Conservation (phyloP, 2,888 invertebrate genomes). For the Crioceris asparagi region DNA sequence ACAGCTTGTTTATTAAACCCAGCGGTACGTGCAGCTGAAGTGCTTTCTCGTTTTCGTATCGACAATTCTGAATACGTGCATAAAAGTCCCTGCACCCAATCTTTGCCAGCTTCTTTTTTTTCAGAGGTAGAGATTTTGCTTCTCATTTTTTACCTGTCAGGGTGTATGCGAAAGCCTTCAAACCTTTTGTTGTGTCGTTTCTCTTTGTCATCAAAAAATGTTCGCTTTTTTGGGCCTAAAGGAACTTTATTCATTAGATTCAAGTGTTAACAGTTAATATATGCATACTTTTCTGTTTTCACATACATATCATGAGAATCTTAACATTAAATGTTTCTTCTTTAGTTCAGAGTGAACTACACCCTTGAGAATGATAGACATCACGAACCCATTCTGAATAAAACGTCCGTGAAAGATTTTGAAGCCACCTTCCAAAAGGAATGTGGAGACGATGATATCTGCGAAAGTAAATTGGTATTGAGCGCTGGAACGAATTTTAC, state of each 20-base stretch:
- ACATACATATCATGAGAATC: background rate
- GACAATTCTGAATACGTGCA: background rate
- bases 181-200: too few relatives aligned
- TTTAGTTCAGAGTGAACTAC: slow-evolving; percentile 71
- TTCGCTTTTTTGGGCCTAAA: too few relatives aligned
- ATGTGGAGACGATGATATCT: slow-evolving; percentile 79
- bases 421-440: slow-evolving; percentile 84
- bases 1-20: background rate
- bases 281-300: background rate
- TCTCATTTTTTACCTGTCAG: too few relatives aligned
- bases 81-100: background rate
- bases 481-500: slow-evolving; percentile 43
- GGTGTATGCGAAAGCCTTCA: too few relatives aligned
- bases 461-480: slow-evolving; percentile 70
- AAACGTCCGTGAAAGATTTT: slow-evolving; percentile 68
- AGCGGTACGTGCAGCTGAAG: background rate
- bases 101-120: slow-evolving; percentile 1
- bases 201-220: too few relatives aligned
- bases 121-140: background rate
- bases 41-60: background rate
- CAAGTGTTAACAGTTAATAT: too few relatives aligned
- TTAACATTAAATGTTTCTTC: slow-evolving; percentile 12
- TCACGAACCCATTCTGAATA: slow-evolving; percentile 79
- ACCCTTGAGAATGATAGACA: slow-evolving; percentile 63
- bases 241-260: too few relatives aligned